Conservation (phyloP, 2,113 vertebrate species). For the Hypomesus transpacificus region DNA sequence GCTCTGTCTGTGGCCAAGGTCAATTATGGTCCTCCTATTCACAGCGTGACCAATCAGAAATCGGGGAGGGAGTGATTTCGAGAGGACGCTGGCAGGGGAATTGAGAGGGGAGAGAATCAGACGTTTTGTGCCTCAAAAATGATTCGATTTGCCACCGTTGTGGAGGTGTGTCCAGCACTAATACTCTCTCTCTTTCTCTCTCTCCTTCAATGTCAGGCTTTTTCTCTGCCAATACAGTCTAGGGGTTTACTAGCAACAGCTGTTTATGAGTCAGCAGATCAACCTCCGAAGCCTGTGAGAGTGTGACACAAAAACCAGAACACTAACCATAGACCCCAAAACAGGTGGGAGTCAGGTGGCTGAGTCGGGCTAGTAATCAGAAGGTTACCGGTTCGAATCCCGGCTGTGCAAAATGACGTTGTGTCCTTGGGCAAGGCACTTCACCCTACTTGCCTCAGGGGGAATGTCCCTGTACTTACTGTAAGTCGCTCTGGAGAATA, state of each 20-base stretch:
- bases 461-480: too few species aligned
- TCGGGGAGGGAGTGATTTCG: slow-evolving; percentile 52
- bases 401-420: too few species aligned
- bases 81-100: slow-evolving; percentile 30
- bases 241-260: neutral
- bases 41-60: slow-evolving; percentile 54
- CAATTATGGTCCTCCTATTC: slow-evolving; percentile 64
- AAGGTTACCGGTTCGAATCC: too few species aligned
- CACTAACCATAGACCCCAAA: too few species aligned
- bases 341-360: too few species aligned
- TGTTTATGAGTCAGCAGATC: too few species aligned
- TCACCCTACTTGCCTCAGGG: too few species aligned
- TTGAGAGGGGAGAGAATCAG: slow-evolving; percentile 60
- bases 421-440: too few species aligned
- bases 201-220: slow-evolving; percentile 28
- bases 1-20: slow-evolving; percentile 67
- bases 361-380: too few species aligned
- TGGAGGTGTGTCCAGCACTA: slow-evolving; percentile 40
- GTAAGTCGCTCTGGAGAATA: too few species aligned
- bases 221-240: slow-evolving; percentile 1
- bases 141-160: slow-evolving; percentile 53
- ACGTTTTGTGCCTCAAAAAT: slow-evolving; percentile 48
- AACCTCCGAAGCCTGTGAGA: too few species aligned
- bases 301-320: too few species aligned
- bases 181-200: slow-evolving; percentile 25